Percentiles rank a stretch among this genome's conserved stretches.
Evolutionary conservation across 2,888 invertebrate genomes (phyloP).

Genomic region (Caenorhabditis uteleia): DNA sequence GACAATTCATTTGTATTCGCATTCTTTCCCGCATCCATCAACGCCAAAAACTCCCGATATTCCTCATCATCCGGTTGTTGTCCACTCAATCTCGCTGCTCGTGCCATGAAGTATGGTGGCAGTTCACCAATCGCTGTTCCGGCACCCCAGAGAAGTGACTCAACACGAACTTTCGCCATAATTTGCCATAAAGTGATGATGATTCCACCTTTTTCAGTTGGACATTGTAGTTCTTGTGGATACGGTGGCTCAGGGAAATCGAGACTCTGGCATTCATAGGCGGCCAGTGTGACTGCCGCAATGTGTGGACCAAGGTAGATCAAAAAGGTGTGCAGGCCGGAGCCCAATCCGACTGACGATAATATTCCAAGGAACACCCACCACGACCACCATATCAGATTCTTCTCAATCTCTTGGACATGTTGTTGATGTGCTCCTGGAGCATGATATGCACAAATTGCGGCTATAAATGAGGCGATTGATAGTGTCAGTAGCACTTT

Average conservation of each 20-base stretch:
- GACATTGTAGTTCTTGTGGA: conserved; percentile 77
- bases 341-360: conserved; percentile 95
- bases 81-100: conserved; percentile 77
- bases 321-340: conserved; percentile 96
- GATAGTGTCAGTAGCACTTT: conserved; percentile 49
- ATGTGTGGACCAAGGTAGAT: conserved; percentile 99
- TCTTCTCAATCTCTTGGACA: conserved; percentile 58
- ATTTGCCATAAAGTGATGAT: conserved; percentile 86
- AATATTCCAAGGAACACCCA: conserved; percentile 93
- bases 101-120: conserved; percentile 99
- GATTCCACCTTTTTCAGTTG: conserved; percentile 70
- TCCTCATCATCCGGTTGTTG: conserved; percentile 76
- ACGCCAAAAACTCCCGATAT: conserved; percentile 78
- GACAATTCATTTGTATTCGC: conserved; percentile 68
- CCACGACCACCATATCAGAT: conserved; percentile 77
- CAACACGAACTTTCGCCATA: conserved; percentile 90
- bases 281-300: conserved; percentile 95
- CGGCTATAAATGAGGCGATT: conserved; percentile 46
- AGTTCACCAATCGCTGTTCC: conserved; percentile 97
- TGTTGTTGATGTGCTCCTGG: conserved; percentile 70
- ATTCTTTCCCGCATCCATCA: conserved; percentile 73
- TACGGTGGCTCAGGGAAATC: conserved; percentile 98
- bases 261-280: conserved; percentile 91
- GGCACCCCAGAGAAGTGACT: conserved; percentile 90
- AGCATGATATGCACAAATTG: conserved; percentile 66